phyloP scores from a whole-genome alignment of 1,140 invertebrate genomes.

The Halyomorpha halys region DNA sequence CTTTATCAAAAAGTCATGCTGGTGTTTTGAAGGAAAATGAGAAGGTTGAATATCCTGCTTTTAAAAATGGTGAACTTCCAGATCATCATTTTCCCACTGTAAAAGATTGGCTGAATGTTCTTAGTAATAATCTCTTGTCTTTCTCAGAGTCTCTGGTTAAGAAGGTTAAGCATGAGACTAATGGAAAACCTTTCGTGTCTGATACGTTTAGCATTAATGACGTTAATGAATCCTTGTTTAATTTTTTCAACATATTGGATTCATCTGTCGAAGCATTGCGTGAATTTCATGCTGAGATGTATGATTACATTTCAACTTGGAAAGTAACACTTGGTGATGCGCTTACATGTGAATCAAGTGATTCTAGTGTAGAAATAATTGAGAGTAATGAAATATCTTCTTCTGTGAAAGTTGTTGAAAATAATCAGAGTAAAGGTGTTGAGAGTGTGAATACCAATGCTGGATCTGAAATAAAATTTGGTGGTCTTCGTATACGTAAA shows the following conservation, averaged over 20 bases:
- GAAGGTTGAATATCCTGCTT: neutral
- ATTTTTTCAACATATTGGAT: neutral
- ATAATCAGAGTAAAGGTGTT: no score
- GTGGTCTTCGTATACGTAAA: neutral
- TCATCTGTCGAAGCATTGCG: neutral
- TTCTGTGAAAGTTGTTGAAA: no score
- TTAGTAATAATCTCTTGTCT: neutral
- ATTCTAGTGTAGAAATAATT: neutral
- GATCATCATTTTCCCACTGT: slow-evolving; percentile 3
- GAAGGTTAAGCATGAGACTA: neutral
- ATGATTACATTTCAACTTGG: slow-evolving; percentile 5
- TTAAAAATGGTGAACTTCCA: neutral
- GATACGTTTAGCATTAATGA: neutral
- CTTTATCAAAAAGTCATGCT: neutral
- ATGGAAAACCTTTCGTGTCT: neutral
- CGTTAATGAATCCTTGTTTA: neutral
- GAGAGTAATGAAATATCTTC: neutral
- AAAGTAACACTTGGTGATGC: neutral
- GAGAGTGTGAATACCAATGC: neutral
- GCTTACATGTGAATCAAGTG: neutral
- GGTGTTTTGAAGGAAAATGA: neutral
- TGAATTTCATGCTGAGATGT: neutral
- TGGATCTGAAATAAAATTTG: neutral
- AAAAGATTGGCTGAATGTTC: neutral
- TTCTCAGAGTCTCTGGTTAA: neutral